Evolutionary conservation across 2,888 invertebrate genomes (phyloP).

Genomic region (Drosophila koepferae): DNA sequence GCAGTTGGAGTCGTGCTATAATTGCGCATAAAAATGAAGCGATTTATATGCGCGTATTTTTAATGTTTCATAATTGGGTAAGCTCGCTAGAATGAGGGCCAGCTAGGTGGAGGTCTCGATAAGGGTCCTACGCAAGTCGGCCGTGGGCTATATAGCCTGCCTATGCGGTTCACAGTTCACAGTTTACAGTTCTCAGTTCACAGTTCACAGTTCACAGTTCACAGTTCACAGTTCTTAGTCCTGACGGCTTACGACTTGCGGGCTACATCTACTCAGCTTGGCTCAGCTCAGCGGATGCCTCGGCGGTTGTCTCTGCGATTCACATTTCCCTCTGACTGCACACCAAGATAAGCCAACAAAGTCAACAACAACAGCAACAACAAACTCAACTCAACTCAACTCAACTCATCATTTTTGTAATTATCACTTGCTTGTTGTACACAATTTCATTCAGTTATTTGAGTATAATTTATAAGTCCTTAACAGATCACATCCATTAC

Average conservation of each 20-base stretch:
- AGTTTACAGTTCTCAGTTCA: no score
- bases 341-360: slow-evolving; percentile 24
- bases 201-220: slow-evolving; percentile 17
- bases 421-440: slow-evolving; percentile 48
- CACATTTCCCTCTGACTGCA: slow-evolving; percentile 19
- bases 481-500: slow-evolving; percentile 1
- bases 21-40: slow-evolving; percentile 77
- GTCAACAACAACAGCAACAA: slow-evolving; percentile 12
- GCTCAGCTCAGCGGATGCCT: slow-evolving; percentile 11
- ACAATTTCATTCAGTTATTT: slow-evolving; percentile 30
- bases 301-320: slow-evolving; percentile 4
- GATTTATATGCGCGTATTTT: slow-evolving; percentile 80
- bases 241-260: slow-evolving; percentile 13
- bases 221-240: slow-evolving; percentile 17
- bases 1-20: slow-evolving; percentile 35
- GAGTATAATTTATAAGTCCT: slow-evolving; percentile 6
- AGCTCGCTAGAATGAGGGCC: slow-evolving; percentile 36
- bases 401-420: slow-evolving; percentile 49
- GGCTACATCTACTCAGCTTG: background rate
- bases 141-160: slow-evolving; percentile 19
- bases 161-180: background rate
- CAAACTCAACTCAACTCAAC: slow-evolving; percentile 29
- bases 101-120: slow-evolving; percentile 25
- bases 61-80: slow-evolving; percentile 78
- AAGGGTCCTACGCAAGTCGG: slow-evolving; percentile 26